Evolutionary conservation across 2,888 invertebrate genomes (phyloP), one percentile per base, ranked within the genome.

Genomic region (Phymatocera aterrima): DNA sequence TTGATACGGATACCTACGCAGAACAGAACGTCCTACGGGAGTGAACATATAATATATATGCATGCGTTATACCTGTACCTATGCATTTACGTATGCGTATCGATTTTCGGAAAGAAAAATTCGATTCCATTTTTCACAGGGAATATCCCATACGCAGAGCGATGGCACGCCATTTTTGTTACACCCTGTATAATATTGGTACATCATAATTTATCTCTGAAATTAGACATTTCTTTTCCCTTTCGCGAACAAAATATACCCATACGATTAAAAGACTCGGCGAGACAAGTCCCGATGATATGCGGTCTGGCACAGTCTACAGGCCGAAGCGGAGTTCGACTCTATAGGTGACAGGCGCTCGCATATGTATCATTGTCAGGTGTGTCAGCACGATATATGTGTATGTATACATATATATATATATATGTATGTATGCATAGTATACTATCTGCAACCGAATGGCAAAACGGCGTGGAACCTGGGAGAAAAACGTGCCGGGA

Each of bases 301-400:
- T 43, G 68, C 68, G 21, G 54, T 18, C n/a, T 60, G 21, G 43
- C 15, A 68, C 28, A 24, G 40, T 68, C 8, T 43, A 28, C 46
- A 46, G 46, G 2, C 68, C 5, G 64, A 34, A 64, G 46, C 51
- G 34, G 51, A 72, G 51, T 72, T 72, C 51, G 72, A 72, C 34
- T 37, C 43, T 6, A 1, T 12, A 21, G 31, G 48, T 46, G 46
- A 54, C 64, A 79, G 70, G 75, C 70, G 78, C 54, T 65, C 75
- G 78, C 75, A 70, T 72, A 61, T 77, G 64, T 54, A 78, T 70
- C 75, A 46, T 61, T 65, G 31, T 54, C 75, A 43, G 65, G 70
- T 79, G 75, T 74, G 61, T 57, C 68, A 40, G 60, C 68, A 65
- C 74, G 5, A 24, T 60, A 65, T 15, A 75, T 5, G 15, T 46